Conservation (phyloP, 23 tunicate species). For the Botrylloides violaceus region DNA sequence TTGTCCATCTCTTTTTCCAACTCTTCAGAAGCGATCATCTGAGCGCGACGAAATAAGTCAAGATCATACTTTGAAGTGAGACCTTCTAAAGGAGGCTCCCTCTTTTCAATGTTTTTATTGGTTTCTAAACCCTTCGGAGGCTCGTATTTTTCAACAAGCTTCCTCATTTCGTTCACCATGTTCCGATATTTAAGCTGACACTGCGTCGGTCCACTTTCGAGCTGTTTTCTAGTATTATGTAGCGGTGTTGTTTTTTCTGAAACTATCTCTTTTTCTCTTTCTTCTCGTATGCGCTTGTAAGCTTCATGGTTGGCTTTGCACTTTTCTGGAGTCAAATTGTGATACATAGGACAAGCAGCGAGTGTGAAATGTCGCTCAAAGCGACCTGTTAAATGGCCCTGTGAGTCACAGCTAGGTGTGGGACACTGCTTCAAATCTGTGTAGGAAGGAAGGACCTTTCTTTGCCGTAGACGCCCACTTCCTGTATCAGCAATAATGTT, state of each 20-base stretch:
- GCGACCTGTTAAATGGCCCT: conserved; percentile 77
- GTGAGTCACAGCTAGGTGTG: conserved; percentile 75
- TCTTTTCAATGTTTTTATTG: conserved; percentile 29
- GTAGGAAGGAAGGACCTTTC: conserved; percentile 52
- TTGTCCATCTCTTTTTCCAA: conserved; percentile 14
- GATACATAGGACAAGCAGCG: conserved; percentile 84
- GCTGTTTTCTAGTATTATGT: conserved; percentile 77
- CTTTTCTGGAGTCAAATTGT: conserved; percentile 83
- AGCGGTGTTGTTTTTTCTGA: conserved; percentile 28
- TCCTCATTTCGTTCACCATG: conserved; percentile 31
- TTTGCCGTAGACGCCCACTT: conserved; percentile 50
- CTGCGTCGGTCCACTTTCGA: conserved; percentile 50
- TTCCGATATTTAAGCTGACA: conserved; percentile 44
- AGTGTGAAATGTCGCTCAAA: conserved; percentile 76
- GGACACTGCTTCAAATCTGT: conserved; percentile 90
- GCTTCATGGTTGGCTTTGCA: conserved; percentile 83
- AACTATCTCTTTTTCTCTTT: conserved; percentile 34
- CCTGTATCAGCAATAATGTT: conserved; percentile 7
- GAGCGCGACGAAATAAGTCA: conserved; percentile 83
- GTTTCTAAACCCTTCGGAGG: conserved; percentile 26
- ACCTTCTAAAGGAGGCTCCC: conserved; percentile 73
- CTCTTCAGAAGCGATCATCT: conserved; percentile 42
- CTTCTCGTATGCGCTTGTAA: conserved; percentile 47
- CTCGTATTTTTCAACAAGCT: conserved; percentile 11
- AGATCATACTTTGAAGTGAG: conserved; percentile 85